phyloP scores from a whole-genome alignment of 2,888 invertebrate species.

The Rhagium mordax region DNA sequence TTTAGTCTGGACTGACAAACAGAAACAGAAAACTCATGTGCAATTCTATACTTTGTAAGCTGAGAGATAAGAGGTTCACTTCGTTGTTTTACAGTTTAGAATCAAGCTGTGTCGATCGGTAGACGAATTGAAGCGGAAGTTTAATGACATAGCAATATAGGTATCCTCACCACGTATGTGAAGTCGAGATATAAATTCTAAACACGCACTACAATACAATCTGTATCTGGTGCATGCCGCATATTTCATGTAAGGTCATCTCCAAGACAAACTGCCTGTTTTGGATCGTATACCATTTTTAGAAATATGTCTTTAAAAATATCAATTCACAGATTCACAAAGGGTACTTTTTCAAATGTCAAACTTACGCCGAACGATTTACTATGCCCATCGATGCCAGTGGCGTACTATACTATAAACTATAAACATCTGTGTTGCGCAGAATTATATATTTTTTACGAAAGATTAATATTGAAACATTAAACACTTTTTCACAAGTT shows the following conservation, averaged over 20 bases:
- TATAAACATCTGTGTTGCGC: no score
- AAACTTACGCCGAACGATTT: not conserved
- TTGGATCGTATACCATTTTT: slow-evolving; percentile 13
- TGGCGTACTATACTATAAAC: no score
- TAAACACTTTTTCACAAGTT: no score
- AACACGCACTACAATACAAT: slow-evolving; percentile 28
- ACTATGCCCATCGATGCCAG: not conserved
- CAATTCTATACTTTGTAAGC: no score
- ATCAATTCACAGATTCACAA: slow-evolving; percentile 21
- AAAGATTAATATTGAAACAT: no score
- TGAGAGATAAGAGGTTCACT: not conserved
- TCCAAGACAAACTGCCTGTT: slow-evolving; percentile 17
- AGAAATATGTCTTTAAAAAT: slow-evolving; percentile 9
- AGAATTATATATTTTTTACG: no score
- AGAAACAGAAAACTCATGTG: no score
- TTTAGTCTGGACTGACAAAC: no score
- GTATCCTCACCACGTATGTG: slow-evolving; percentile 29
- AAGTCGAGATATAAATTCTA: slow-evolving; percentile 22
- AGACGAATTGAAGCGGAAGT: slow-evolving; percentile 24
- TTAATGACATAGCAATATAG: slow-evolving; percentile 27
- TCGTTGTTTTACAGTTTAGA: slow-evolving; percentile 9
- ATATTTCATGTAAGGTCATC: slow-evolving; percentile 26
- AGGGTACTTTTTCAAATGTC: slow-evolving; percentile 2
- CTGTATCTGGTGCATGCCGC: slow-evolving; percentile 33
- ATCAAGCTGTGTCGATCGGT: slow-evolving; percentile 18